Base-by-base conservation (phyloP, 1,140 invertebrate species). In the Drosophila pachea region DNA sequence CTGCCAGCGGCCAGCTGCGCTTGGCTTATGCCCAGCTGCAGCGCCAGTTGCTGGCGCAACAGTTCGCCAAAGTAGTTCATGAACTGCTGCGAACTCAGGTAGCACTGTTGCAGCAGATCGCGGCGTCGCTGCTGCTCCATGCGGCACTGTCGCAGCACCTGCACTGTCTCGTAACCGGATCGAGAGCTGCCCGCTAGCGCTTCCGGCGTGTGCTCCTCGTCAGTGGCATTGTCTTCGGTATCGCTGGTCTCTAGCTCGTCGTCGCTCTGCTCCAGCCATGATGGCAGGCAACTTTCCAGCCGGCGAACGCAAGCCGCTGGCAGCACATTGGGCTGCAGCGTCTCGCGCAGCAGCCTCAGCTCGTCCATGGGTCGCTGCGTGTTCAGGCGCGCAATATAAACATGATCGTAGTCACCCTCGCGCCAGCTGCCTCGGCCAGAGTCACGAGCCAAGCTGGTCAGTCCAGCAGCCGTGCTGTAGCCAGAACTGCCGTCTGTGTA, bases 21-120 rank as follows among this genome's bases (percentile, higher is more conserved):
- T 4, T 78, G 63, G 0, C 90, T 78, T 8, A 94, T 91, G 11
- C 90, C 91, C 42, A 94, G 71, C 16, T 89, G 82, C 0, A 88
- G 68, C 0, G 91, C 92, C 45, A 94, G 78, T 22, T 91, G 90
- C 38, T 91, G 78, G 22, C 91, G 89, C 53, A 94, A 93, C 14
- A 93, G 67, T 50, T 93, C 90, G 0, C 90, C 91, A 74, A 94
- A 94, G 54, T 93, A 90, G 12, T 89, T 88, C 91, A 93, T 93
- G 61, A 94, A 94, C 16, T 81, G 88, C 7, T 88, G 73, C 5
- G 92, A 94, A 74, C 91, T 93, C 2, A 93, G 87, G 76, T 93
- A 94, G 33, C 71, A 68, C 40, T 88, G 86, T 47, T 84, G 78
- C 29, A 88, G 70, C 31, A 69, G 40, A 4, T 65, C 48, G 43